Conservation (phyloP, 2,888 invertebrate species). For the Bellardia bayeri region DNA sequence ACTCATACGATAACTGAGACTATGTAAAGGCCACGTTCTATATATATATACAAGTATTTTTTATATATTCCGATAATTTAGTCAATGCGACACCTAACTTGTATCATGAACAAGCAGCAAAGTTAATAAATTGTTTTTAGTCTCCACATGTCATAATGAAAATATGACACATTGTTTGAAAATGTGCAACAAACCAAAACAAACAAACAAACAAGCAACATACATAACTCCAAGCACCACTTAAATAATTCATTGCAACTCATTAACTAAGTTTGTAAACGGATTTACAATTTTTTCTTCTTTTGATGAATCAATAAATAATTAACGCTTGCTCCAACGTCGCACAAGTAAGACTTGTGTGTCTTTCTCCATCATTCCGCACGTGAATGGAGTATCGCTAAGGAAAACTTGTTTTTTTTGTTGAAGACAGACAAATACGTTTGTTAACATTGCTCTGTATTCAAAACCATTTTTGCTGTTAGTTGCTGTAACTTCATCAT, state of each 20-base stretch:
- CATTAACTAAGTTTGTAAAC: conserved; percentile 5
- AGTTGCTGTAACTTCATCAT: conserved; percentile 19
- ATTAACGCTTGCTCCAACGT: conserved; percentile 9
- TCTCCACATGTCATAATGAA: no score
- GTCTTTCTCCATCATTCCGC: conserved; percentile 23
- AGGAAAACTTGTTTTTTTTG: conserved; percentile 37
- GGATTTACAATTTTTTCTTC: conserved; percentile 18
- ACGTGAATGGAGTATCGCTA: conserved; percentile 30
- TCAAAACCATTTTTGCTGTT: conserved; percentile 3
- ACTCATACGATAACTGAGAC: no score
- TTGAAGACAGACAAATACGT: not conserved
- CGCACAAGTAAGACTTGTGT: not conserved
- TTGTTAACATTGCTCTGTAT: conserved; percentile 14
- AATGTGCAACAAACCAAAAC: not conserved
- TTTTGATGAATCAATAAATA: conserved; percentile 23
- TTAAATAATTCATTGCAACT: not conserved
- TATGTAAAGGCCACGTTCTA: no score
- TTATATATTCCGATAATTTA: no score
- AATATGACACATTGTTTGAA: conserved; percentile 29
- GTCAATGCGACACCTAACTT: no score
- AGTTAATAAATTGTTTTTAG: no score
- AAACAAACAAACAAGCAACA: not conserved
- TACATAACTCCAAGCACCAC: not conserved
- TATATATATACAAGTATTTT: no score
- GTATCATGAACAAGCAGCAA: no score